Conservation (phyloP, 2,797 vertebrate species). For the Lateolabrax maculatus region DNA sequence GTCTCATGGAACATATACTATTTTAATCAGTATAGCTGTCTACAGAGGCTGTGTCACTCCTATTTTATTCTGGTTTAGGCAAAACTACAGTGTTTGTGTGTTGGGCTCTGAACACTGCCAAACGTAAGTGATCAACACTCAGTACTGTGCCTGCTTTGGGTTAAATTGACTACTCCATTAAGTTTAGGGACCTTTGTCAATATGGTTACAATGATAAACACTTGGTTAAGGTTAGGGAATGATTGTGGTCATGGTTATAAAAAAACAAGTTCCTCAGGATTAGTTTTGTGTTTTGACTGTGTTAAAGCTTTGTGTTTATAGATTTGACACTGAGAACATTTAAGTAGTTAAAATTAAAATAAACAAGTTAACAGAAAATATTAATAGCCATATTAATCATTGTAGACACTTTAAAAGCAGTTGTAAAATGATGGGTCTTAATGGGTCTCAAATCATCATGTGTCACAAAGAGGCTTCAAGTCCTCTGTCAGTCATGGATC, state of each 20-base stretch:
- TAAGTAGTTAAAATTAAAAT: not conserved
- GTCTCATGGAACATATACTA: too few species aligned
- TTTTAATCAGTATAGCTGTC: not conserved
- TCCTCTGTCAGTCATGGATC: constrained; percentile 54
- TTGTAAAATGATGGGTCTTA: constrained; percentile 4
- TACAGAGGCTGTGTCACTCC: too few species aligned
- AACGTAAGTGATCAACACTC: too few species aligned
- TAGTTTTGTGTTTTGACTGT: not conserved
- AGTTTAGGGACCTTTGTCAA: too few species aligned
- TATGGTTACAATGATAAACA: too few species aligned
- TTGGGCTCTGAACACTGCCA: not conserved
- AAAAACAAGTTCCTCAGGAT: not conserved
- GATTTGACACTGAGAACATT: not conserved
- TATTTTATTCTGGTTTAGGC: not conserved
- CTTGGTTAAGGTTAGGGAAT: too few species aligned
- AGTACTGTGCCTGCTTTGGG: too few species aligned
- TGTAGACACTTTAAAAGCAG: constrained; percentile 13
- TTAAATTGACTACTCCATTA: too few species aligned
- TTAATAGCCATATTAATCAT: constrained; percentile 8
- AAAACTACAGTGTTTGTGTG: not conserved
- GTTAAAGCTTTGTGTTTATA: not conserved
- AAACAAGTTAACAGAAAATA: not conserved
- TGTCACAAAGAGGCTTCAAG: constrained; percentile 35
- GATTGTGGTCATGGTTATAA: too few species aligned
- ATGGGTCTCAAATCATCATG: constrained; percentile 1